phyloP scores from a whole-genome alignment of 1,140 invertebrate species.

The Drosophila ercepeae region DNA sequence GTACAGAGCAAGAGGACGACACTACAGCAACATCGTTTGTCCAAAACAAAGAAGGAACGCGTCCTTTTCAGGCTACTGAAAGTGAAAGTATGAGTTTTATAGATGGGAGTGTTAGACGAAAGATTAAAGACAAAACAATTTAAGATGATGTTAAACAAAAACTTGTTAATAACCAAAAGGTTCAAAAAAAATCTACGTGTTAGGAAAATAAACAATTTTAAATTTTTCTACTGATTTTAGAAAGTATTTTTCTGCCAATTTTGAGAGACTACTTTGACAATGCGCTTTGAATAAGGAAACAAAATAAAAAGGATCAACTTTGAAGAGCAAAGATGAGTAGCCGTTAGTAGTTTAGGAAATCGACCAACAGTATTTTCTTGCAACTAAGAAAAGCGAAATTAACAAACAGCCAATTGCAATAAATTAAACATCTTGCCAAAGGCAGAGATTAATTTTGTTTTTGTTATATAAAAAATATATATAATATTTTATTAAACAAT shows the following conservation, averaged over 20 bases:
- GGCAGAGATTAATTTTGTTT: slow-evolving; percentile 49
- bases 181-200: neutral
- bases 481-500: slow-evolving; percentile 61
- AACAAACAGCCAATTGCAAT: slow-evolving; percentile 47
- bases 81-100: slow-evolving; percentile 5
- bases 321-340: neutral
- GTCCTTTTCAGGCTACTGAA: slow-evolving; percentile 28
- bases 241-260: no score
- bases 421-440: slow-evolving; percentile 44
- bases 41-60: slow-evolving; percentile 18
- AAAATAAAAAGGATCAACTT: neutral
- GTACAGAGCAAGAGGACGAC: slow-evolving; percentile 29
- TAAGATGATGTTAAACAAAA: neutral
- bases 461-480: slow-evolving; percentile 59
- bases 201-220: neutral
- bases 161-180: neutral
- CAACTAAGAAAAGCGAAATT: slow-evolving; percentile 51
- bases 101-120: slow-evolving; percentile 1
- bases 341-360: slow-evolving; percentile 23
- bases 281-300: no score
- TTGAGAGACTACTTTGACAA: no score
- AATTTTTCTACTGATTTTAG: no score
- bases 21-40: slow-evolving; percentile 41
- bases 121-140: neutral
- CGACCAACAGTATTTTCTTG: slow-evolving; percentile 76